Evolutionary conservation across 2,888 invertebrate genomes (phyloP).

Genomic region (Synanthedon tipuliformis): DNA sequence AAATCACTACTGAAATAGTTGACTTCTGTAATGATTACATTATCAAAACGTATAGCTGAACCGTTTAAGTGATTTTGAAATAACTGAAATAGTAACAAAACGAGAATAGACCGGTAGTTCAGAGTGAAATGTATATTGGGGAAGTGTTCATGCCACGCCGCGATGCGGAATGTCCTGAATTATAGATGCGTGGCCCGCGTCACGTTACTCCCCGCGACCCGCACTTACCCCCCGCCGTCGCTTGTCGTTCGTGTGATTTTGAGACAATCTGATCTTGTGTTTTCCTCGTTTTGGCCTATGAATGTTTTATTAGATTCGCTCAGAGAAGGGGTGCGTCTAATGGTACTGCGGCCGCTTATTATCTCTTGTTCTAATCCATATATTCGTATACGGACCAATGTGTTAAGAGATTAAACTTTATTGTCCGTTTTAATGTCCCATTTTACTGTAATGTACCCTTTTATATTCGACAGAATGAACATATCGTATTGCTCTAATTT

Average conservation of each 20-base stretch:
- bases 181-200: slow-evolving; percentile 53
- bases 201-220: slow-evolving; percentile 26
- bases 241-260: slow-evolving; percentile 60
- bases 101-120: slow-evolving; percentile 33
- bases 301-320: slow-evolving; percentile 60
- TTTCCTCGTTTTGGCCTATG: slow-evolving; percentile 57
- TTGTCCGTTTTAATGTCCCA: slow-evolving; percentile 9
- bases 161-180: slow-evolving; percentile 38
- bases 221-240: neutral
- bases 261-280: slow-evolving; percentile 68
- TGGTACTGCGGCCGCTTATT: slow-evolving; percentile 39
- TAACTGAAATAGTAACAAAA: slow-evolving; percentile 1
- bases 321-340: slow-evolving; percentile 47
- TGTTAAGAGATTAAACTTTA: neutral
- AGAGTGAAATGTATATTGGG: slow-evolving; percentile 14
- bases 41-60: too few species aligned
- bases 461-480: too few species aligned
- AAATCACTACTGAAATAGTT: too few species aligned
- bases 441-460: slow-evolving; percentile 10
- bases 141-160: slow-evolving; percentile 36
- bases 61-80: neutral
- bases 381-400: neutral
- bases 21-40: too few species aligned
- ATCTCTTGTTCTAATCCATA: slow-evolving; percentile 5
- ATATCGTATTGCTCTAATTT: too few species aligned